phyloP scores from a whole-genome alignment of 2,797 vertebrate species.

The Nannoperca obscura region DNA sequence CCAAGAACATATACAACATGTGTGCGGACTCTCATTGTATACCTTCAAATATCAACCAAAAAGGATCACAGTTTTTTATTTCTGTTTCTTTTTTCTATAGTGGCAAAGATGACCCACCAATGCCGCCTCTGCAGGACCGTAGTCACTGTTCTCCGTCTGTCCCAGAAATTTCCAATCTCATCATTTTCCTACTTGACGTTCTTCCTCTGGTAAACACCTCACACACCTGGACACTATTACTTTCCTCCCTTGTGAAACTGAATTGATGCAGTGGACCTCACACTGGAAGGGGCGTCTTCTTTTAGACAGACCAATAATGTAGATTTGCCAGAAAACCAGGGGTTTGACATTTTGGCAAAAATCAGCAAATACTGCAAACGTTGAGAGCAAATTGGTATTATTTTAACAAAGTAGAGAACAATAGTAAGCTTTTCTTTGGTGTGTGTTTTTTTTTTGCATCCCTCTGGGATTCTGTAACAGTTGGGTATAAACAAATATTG shows the following conservation, averaged over 20 bases:
- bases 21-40: background rate
- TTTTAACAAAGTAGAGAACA: background rate
- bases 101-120: constrained; percentile 61
- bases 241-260: background rate
- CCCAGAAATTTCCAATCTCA: constrained; percentile 91
- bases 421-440: background rate
- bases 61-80: background rate
- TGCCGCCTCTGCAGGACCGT: constrained; percentile 65
- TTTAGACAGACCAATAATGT: background rate
- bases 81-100: constrained; percentile 48
- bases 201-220: constrained; percentile 91
- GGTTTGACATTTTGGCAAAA: background rate
- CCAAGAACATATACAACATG: background rate
- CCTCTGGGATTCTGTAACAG: background rate
- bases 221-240: background rate
- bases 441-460: background rate
- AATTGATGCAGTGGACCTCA: background rate
- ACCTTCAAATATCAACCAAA: background rate
- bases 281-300: background rate
- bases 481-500: constrained; percentile 11
- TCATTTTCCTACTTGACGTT: constrained; percentile 95
- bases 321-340: background rate
- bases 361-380: background rate
- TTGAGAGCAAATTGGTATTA: background rate
- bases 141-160: constrained; percentile 82